These are phyloP conservation scores for Phataginus tricuspis DNA, from an alignment of 2,797 vertebrate genomes.

Conservation along the genomic window DNA sequence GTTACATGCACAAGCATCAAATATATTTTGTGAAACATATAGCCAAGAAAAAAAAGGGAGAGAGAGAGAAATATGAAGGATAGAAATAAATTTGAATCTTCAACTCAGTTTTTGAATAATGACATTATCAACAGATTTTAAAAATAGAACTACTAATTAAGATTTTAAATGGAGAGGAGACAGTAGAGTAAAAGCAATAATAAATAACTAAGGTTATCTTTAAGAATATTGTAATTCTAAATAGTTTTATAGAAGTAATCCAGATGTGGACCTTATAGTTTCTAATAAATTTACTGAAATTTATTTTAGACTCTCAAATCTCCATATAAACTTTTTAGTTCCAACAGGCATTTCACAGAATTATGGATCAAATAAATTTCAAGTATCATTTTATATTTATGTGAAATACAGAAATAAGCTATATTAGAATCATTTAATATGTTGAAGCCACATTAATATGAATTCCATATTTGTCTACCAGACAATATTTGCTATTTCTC, in stretches of 20 bases:
- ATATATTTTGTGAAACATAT: slow-evolving; percentile 63
- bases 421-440: background rate
- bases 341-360: background rate
- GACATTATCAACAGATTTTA: background rate
- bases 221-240: background rate
- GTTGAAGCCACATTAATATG: background rate
- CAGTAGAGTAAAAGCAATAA: background rate
- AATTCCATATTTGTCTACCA: background rate
- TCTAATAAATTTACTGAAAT: background rate
- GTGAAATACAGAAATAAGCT: background rate
- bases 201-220: background rate
- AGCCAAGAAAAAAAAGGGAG: background rate
- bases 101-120: background rate
- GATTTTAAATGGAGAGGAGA: background rate
- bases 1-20: slow-evolving; percentile 45
- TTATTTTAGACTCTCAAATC: background rate
- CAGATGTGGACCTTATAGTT: background rate
- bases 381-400: background rate
- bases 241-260: background rate
- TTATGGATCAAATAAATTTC: background rate
- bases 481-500: background rate
- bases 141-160: background rate
- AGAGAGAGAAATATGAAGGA: background rate
- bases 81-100: background rate
- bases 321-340: background rate